Base-by-base conservation (phyloP, 2,113 vertebrate species). In the Lipophrys pholis region DNA sequence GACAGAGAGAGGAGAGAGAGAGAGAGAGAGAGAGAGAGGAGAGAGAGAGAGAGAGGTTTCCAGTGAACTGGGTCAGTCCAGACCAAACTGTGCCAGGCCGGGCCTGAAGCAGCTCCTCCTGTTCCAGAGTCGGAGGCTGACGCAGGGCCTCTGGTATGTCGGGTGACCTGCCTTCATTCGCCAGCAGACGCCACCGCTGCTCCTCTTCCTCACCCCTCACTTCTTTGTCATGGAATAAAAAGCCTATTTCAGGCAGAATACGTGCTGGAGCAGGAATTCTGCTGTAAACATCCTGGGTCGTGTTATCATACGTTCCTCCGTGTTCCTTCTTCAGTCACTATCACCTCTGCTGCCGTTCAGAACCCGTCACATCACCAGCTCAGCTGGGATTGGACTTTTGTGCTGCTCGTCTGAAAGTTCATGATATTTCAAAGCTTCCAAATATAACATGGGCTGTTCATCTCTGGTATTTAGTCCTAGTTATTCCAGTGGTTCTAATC, bases 81-180 rank as follows among this genome's bases (percentile, higher is more conserved):
- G 61, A 80, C 56, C 46, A 62, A 58, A 81, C 58, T 50, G 70
- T 66, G 84, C 73, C 82, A 80, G 76, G 77, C 81, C 35, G 70
- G 63, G 73, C 60, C 77, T 78, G 72, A 84, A 87, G 70, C 81
- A 67, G 80, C 86, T 89, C 80, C 84, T 79, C 86, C 78, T 80
- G 79, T 73, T 89, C 80, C 69, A 86, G 69, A 69, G 74, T 72
- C 88, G 42, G 21, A 69, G 74, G 16, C 73, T 90, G 89, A 88
- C 83, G 90, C 74, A 82, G 88, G 49, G 59, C 65, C 76, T 90
- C 73, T 89, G 92, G 92, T 92, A 94, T 93, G 92, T 78, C 80
- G 81, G 72, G 81, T 72, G 84, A 87, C 81, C 84, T 87, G 84
- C 81, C 65, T 86, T 81, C 83, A 84, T 83, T 70, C 53, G 52